phyloP scores from a whole-genome alignment of 2,888 invertebrate species.

The Anorthoa munda region DNA sequence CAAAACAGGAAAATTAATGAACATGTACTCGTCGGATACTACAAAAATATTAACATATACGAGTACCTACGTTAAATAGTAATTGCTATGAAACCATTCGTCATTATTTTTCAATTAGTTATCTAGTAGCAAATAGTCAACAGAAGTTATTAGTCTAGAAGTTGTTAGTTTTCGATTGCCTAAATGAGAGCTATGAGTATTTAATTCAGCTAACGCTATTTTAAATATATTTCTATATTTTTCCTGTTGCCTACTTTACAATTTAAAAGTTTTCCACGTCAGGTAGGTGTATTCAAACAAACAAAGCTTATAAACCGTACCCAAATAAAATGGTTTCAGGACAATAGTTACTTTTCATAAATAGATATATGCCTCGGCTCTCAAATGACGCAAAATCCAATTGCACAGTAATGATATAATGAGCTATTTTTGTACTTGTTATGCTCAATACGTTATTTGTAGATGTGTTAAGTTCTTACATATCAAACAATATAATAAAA shows the following conservation, averaged over 20 bases:
- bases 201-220: conserved; percentile 6
- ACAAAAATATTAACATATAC: conserved; percentile 25
- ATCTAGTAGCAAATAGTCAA: conserved; percentile 1
- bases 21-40: conserved; percentile 15
- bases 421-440: conserved; percentile 54
- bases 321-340: conserved; percentile 21
- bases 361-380: conserved; percentile 37
- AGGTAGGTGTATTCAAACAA: background rate
- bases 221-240: background rate
- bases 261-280: conserved; percentile 6
- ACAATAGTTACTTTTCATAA: conserved; percentile 37
- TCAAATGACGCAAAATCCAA: conserved; percentile 48
- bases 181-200: background rate
- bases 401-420: conserved; percentile 48
- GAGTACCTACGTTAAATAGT: background rate
- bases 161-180: background rate
- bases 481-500: conserved; percentile 57
- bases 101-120: conserved; percentile 9
- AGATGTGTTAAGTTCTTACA: conserved; percentile 44
- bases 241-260: conserved; percentile 20
- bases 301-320: conserved; percentile 21
- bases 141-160: background rate
- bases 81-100: background rate
- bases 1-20: conserved; percentile 53
- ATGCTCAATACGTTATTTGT: conserved; percentile 52